phyloP scores from a whole-genome alignment of 2,113 vertebrate genomes.

The Xenotilapia caudafasciata region DNA sequence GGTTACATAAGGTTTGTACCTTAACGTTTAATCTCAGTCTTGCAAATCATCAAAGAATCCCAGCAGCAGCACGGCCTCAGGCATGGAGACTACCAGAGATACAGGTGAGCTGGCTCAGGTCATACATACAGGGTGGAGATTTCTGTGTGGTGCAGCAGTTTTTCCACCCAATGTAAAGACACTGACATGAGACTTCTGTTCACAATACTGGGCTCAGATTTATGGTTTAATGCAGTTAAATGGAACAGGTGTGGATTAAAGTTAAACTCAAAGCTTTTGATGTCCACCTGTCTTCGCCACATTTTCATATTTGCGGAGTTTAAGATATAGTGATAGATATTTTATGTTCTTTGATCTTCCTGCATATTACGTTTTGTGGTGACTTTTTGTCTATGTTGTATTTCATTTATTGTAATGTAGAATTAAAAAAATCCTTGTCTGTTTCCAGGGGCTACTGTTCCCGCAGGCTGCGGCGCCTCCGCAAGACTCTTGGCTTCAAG shows the following conservation, averaged over 20 bases:
- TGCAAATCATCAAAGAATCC: conserved; percentile 97
- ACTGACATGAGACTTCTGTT: neutral
- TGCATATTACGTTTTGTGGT: fast-evolving
- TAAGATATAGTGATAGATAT: neutral
- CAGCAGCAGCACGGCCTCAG: conserved; percentile 97
- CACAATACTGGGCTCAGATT: neutral
- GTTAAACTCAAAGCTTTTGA: neutral
- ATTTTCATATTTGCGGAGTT: neutral
- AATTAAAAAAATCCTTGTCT: neutral
- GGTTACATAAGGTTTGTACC: conserved; percentile 1
- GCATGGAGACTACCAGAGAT: conserved; percentile 96
- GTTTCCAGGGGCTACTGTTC: conserved; percentile 89
- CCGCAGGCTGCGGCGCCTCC: conserved; percentile 86
- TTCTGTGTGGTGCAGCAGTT: neutral
- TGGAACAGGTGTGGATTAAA: neutral
- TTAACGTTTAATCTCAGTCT: conserved; percentile 77
- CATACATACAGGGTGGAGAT: neutral
- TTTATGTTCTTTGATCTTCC: neutral
- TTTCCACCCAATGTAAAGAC: neutral
- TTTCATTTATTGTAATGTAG: neutral
- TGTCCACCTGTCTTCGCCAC: neutral
- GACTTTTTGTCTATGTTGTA: neutral
- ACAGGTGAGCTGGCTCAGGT: conserved; percentile 76
- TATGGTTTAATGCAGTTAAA: neutral
- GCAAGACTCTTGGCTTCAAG: conserved; percentile 94